Conservation (phyloP, 2,113 vertebrate species). For the Smithornis capensis region DNA sequence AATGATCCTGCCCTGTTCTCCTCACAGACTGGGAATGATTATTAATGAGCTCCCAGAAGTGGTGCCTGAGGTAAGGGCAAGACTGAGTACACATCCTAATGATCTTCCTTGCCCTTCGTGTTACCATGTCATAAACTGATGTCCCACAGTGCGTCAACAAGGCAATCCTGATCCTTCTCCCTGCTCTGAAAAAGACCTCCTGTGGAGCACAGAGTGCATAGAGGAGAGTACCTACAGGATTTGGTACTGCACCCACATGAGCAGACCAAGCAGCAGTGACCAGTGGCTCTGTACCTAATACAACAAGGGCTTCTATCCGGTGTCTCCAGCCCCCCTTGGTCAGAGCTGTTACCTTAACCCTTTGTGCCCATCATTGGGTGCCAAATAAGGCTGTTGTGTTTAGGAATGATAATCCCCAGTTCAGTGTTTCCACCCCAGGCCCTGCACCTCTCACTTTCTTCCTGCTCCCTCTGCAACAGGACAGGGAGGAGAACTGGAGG, state of each 20-base stretch:
- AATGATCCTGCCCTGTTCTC: background rate
- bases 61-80: too few relatives aligned
- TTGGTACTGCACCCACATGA: background rate
- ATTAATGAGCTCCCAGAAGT: background rate
- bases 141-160: background rate
- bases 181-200: background rate
- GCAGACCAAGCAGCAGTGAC: background rate
- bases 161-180: background rate
- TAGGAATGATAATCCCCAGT: background rate
- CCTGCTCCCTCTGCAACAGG: fast-evolving
- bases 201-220: background rate
- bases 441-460: background rate
- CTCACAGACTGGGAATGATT: background rate
- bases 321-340: background rate
- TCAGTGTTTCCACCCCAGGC: background rate
- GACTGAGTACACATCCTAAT: too few relatives aligned
- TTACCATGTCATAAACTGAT: background rate
- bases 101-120: background rate
- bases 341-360: background rate
- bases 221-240: background rate
- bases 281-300: background rate
- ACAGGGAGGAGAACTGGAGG: background rate
- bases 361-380: background rate
- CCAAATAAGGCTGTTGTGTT: background rate
- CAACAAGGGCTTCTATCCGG: background rate